Evolutionary conservation across 2,797 vertebrate species (phyloP), one percentile per base, ranked within the genome.

Genomic region (Sebastolobus alascanus): DNA sequence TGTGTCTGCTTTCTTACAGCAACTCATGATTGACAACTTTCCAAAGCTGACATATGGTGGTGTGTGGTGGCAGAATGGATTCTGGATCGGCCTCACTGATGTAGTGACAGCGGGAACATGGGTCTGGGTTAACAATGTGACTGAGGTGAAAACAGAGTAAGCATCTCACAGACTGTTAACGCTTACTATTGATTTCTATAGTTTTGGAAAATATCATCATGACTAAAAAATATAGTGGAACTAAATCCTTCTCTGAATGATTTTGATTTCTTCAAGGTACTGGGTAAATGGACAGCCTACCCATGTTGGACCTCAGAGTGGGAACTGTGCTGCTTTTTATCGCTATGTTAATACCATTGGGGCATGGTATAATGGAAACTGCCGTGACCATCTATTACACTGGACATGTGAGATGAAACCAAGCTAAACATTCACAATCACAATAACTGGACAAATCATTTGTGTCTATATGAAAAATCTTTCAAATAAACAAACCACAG

Each of bases 61-160:
- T 10, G 0, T 6, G 2, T 92, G 77, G 91, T 85, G 85, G 86
- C 1, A 60, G 31, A 81, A 66, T 0, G 88, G 90, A 33, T 88
- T 52, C 65, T 94, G 94, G 94, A 89, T 95, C 0, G 92, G 92
- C 25, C 86, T 93, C 38, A 90, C 75, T 31, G 50, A 88, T 1
- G 22, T 2, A 0, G 59, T 1, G 10, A 29, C 4, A 5, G 20
- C 56, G 3, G 88, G 86, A 66, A 84, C 46, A 0, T 95, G 93
- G 93, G 54, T 85, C 29, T 93, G 92, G 93, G 38, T 92, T 10
- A 92, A 91, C 75, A 92, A 93, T 20, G 74, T 60, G 46, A 93
- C 90, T 0, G 82, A 83, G 52, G n/a, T 4, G n/a, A 35, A 83
- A 27, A 66, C 78, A 64, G 22, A 27, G 92, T 94, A 84, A 82